Conservation (phyloP, 2,888 invertebrate species). For the Ochropacha duplaris region DNA sequence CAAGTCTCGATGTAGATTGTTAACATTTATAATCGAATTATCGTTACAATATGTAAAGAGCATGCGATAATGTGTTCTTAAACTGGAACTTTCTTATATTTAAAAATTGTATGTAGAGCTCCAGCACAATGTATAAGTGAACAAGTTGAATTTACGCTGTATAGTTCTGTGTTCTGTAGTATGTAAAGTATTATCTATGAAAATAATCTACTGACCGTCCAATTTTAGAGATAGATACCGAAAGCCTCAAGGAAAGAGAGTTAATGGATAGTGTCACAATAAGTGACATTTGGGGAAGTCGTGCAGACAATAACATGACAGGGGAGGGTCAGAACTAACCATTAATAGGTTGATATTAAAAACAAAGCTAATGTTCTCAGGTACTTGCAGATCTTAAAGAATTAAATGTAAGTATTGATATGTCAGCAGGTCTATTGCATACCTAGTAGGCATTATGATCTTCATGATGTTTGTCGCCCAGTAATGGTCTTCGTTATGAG, state of each 20-base stretch:
- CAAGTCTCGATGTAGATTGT: conserved; percentile 1
- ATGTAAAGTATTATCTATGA: too few relatives aligned
- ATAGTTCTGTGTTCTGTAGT: too few relatives aligned
- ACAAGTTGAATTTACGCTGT: background rate
- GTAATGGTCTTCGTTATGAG: too few relatives aligned
- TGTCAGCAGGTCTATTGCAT: too few relatives aligned
- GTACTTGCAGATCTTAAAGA: background rate
- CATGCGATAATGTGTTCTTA: background rate
- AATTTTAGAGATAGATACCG: background rate
- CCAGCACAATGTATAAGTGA: background rate
- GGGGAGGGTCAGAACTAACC: background rate
- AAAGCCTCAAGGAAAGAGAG: background rate
- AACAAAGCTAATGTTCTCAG: background rate
- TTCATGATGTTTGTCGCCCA: too few relatives aligned
- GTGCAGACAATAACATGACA: background rate
- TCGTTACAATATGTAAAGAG: background rate
- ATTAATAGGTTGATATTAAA: background rate
- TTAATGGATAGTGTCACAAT: background rate
- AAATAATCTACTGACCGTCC: background rate
- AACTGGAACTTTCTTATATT: background rate
- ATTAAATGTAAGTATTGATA: too few relatives aligned
- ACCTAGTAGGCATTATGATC: too few relatives aligned
- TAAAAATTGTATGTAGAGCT: too few relatives aligned
- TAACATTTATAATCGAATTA: conserved; percentile 2
- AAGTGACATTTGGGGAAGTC: background rate